Percentiles rank a stretch among this genome's conserved stretches.
phyloP scores from a whole-genome alignment of 2,888 invertebrate species.

The Linyphia triangularis region DNA sequence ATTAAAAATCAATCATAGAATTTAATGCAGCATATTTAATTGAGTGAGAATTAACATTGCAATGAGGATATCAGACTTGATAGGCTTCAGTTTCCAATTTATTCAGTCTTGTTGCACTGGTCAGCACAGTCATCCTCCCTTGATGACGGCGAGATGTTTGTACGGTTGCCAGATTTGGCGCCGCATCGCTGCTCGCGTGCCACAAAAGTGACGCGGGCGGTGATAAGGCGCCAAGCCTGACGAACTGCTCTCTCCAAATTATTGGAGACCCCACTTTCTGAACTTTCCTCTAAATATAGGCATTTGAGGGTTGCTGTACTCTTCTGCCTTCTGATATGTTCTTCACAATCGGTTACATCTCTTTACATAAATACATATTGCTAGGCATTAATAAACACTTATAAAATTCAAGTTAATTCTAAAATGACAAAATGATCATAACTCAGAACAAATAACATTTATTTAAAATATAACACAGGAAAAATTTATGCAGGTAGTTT shows the following conservation, averaged over 20 bases:
- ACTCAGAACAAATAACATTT: no score
- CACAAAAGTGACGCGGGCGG: slow-evolving; percentile 62
- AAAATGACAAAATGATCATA: no score
- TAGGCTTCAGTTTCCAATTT: background rate
- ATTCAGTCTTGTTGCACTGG: background rate
- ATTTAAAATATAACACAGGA: no score
- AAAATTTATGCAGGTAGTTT: no score
- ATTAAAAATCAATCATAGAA: no score
- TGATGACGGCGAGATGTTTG: slow-evolving; percentile 36
- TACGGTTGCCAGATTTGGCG: slow-evolving; percentile 74
- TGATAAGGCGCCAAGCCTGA: slow-evolving; percentile 74
- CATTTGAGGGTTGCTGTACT: background rate
- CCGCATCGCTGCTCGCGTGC: slow-evolving; percentile 73
- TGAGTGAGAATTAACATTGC: background rate
- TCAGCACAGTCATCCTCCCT: no score
- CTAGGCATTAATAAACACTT: no score
- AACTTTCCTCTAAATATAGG: no score
- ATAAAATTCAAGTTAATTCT: no score
- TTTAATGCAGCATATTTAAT: no score
- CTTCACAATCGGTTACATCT: no score
- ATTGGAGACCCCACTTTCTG: background rate
- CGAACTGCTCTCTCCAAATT: slow-evolving; percentile 65
- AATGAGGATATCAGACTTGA: background rate
- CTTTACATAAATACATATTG: no score
- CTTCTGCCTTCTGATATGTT: background rate